Percentiles rank a stretch among this genome's conserved stretches.
These are phyloP conservation scores for Carassius gibelio DNA, from an alignment of 2,113 vertebrate genomes.

Conservation along the genomic window DNA sequence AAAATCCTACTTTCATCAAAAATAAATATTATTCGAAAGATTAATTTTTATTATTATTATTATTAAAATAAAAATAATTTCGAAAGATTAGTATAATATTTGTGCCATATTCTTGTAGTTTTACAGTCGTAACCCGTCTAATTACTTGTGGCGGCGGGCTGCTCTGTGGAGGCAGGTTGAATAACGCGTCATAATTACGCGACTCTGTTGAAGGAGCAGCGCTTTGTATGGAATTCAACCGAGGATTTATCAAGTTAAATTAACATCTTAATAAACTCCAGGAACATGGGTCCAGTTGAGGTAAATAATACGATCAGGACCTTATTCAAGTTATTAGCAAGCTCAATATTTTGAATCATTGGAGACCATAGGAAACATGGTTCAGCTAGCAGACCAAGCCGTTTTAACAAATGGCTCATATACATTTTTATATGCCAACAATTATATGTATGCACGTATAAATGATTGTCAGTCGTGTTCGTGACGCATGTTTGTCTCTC, in stretches of 20 bases:
- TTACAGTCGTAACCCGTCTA: too few species aligned
- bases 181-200: slow-evolving; percentile 46
- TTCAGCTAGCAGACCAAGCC: not conserved
- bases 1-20: too few species aligned
- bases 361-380: not conserved
- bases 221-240: not conserved
- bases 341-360: not conserved
- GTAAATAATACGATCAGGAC: slow-evolving; percentile 36
- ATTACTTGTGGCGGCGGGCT: not conserved
- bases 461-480: not conserved
- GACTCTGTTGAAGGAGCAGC: slow-evolving; percentile 39
- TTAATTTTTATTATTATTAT: too few species aligned
- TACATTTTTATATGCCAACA: not conserved
- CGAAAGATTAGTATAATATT: too few species aligned
- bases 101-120: too few species aligned
- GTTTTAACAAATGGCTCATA: not conserved
- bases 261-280: not conserved
- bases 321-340: not conserved
- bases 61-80: too few species aligned
- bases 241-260: not conserved
- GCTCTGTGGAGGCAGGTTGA: not conserved
- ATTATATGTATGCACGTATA: not conserved
- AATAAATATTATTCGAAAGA: too few species aligned
- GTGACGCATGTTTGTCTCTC: not conserved
- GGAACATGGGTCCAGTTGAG: slow-evolving; percentile 62